phyloP scores from a whole-genome alignment of 2,888 invertebrate genomes.

The Andrena minutula region DNA sequence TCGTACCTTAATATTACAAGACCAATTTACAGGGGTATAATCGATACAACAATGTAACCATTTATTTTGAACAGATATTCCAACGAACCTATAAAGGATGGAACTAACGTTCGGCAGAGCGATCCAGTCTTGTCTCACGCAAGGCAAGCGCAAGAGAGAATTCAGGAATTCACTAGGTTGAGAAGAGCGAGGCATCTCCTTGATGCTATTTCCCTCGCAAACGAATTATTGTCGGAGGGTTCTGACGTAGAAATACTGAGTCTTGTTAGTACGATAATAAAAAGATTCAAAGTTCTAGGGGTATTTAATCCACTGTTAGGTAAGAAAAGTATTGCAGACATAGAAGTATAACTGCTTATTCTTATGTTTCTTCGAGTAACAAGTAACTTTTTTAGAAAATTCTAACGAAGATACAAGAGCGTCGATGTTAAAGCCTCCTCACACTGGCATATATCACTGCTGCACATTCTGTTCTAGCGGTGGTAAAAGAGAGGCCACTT shows the following conservation, averaged over 20 bases:
- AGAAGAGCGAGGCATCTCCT: conserved; percentile 78
- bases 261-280: conserved; percentile 88
- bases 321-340: conserved; percentile 32
- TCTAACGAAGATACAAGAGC: conserved; percentile 47
- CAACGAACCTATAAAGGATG: conserved; percentile 43
- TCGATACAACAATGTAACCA: conserved; percentile 22
- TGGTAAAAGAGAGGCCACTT: conserved; percentile 89
- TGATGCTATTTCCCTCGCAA: conserved; percentile 80
- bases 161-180: conserved; percentile 79
- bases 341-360: not conserved
- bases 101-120: conserved; percentile 58
- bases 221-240: conserved; percentile 88
- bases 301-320: conserved; percentile 59
- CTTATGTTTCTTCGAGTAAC: not conserved
- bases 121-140: conserved; percentile 73
- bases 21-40: not conserved
- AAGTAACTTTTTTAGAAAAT: conserved; percentile 46
- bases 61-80: conserved; percentile 63
- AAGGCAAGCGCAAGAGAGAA: conserved; percentile 79
- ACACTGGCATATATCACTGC: conserved; percentile 92
- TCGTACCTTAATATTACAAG: not conserved
- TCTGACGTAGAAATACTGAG: conserved; percentile 91
- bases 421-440: conserved; percentile 81
- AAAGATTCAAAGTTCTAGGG: conserved; percentile 87
- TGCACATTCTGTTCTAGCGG: conserved; percentile 93